Percentiles rank a stretch among this genome's conserved stretches.
phyloP scores from a whole-genome alignment of 2,888 invertebrate species.

The Agriopis marginaria region DNA sequence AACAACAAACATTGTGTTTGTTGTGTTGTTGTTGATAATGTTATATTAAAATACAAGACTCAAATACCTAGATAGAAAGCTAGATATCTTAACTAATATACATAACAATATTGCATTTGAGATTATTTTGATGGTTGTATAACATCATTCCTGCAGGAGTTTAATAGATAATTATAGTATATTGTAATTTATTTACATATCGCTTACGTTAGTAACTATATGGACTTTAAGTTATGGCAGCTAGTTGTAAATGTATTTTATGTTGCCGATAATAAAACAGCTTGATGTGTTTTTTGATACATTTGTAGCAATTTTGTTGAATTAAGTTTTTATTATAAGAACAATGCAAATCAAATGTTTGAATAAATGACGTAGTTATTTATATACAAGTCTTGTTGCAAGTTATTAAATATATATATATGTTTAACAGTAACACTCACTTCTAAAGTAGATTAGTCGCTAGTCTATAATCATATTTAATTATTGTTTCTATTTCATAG shows the following conservation, averaged over 20 bases:
- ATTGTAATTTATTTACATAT: conserved; percentile 23
- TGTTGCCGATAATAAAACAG: background rate
- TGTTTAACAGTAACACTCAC: conserved; percentile 1
- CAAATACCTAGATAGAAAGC: conserved; percentile 12
- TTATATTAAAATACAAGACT: background rate
- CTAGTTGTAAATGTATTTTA: conserved; percentile 14
- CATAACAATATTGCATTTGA: conserved; percentile 3
- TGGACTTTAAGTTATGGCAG: background rate
- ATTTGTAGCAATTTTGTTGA: background rate
- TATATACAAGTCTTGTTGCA: background rate
- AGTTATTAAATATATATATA: background rate
- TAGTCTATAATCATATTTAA: conserved; percentile 8
- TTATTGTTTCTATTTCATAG: background rate
- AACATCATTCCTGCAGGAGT: conserved; percentile 21
- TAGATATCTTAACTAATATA: background rate
- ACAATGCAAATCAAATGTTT: background rate
- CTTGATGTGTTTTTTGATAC: background rate
- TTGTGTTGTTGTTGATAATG: too few species aligned
- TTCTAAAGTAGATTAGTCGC: conserved; percentile 6
- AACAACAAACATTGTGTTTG: too few species aligned
- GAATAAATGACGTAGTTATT: background rate
- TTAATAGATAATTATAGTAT: conserved; percentile 14
- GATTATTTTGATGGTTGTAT: conserved; percentile 11
- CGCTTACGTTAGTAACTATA: background rate
- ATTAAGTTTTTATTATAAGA: background rate